Base-by-base conservation (phyloP, 2,888 invertebrate genomes). In the Cistogaster globosa region DNA sequence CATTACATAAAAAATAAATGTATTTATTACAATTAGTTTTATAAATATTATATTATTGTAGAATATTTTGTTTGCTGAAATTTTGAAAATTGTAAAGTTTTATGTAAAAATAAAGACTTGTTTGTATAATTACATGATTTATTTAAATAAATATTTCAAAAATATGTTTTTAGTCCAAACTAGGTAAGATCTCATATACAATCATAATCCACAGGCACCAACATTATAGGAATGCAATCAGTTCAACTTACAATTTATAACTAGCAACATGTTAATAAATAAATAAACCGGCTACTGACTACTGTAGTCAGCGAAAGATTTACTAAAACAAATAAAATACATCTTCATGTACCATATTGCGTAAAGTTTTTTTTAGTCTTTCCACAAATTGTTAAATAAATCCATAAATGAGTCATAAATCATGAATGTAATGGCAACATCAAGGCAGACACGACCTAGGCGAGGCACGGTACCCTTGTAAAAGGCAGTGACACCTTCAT, bases 321-420 rank as follows among this genome's bases (percentile, higher is more conserved):
- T 42, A 42, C n/a, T n/a, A n/a, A 38, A 36, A 36, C 6, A 32
- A 32, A 5, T 32, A 32, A 6, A 5, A 7, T 32, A 32, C 32
- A 32, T 32, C 6, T 32, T 32, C 6, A 32, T 7, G 32, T 0
- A 5, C 6, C 32, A n/a, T 20, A 12, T 5, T 57, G 42, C 11
- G 12, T 14, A 12, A 18, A 22, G 45, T 42, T 12, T 16, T 12
- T 16, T 76, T 84, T 87, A 88, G 58, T 88, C 87, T 65, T 88
- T 88, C 98, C 98, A 99, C n/a, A 97, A 92, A 91, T 95, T 96
- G 92, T 98, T 97, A 91, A 99, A 98, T 0, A 97, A 91, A 76
- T 99, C 98, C 98, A 99, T 99, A 91, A 99, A 98, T 80, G 97
- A 97, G 92, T 99, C 99, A 91, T 99, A 99, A 89, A 99, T 98